These are phyloP conservation scores for Abramis brama DNA, from an alignment of 2,113 vertebrate genomes.

Conservation along the genomic window DNA sequence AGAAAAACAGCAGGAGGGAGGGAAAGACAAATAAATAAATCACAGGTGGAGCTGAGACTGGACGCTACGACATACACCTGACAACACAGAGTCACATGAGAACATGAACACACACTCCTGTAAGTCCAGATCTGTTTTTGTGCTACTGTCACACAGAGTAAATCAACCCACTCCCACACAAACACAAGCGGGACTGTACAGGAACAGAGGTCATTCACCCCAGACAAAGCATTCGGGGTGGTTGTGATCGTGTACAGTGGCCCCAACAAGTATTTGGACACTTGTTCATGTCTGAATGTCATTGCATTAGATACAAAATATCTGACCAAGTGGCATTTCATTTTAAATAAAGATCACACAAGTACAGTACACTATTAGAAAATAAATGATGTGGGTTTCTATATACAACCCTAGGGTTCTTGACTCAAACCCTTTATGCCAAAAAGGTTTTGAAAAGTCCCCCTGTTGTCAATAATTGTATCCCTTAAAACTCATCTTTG, in stretches of 20 bases:
- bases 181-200: not conserved
- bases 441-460: no score
- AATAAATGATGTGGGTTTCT: no score
- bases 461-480: no score
- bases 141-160: conserved; percentile 23
- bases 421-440: no score
- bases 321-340: no score
- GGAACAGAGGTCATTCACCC: not conserved
- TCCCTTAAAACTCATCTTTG: no score
- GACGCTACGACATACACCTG: conserved; percentile 23
- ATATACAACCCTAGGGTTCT: no score
- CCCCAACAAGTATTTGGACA: not conserved
- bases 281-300: not conserved
- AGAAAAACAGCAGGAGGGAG: conserved; percentile 38
- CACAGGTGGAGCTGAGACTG: conserved; percentile 21
- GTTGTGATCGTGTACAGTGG: not conserved
- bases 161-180: conserved; percentile 16
- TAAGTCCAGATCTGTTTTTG: not conserved
- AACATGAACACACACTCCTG: not conserved
- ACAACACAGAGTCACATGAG: conserved; percentile 14
- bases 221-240: not conserved
- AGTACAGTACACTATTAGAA: no score
- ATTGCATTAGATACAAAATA: no score
- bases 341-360: no score
- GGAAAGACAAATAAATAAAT: conserved; percentile 41